Conservation (phyloP, 2,113 vertebrate species). For the Salvator merianae region DNA sequence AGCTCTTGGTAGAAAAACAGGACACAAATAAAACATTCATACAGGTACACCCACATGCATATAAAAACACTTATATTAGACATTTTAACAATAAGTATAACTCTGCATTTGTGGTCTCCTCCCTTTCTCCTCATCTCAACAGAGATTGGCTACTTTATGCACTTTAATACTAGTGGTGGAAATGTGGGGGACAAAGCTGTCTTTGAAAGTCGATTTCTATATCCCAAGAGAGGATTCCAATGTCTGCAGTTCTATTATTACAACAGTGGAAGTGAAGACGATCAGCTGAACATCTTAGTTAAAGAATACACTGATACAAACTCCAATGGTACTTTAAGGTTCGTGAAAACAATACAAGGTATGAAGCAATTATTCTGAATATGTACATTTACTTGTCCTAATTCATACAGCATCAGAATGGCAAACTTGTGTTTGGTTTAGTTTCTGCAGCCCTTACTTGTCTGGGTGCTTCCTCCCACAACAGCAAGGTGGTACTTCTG, state of each 20-base stretch:
- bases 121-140: conserved; percentile 37
- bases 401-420: too few species aligned
- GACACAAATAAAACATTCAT: neutral
- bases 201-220: conserved; percentile 86
- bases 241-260: conserved; percentile 93
- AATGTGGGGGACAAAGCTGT: conserved; percentile 64
- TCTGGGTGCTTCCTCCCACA: too few species aligned
- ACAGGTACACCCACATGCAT: too few species aligned
- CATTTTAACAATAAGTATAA: neutral
- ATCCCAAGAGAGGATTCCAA: conserved; percentile 86
- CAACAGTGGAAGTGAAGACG: conserved; percentile 73
- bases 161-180: conserved; percentile 77
- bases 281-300: conserved; percentile 78
- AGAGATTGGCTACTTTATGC: conserved; percentile 92
- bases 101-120: fast-evolving
- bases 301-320: conserved; percentile 76
- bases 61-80: neutral
- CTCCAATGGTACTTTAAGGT: conserved; percentile 71
- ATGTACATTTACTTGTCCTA: neutral
- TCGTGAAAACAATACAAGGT: conserved; percentile 81
- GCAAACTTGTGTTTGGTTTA: neutral
- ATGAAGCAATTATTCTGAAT: conserved; percentile 25
- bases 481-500: too few species aligned
- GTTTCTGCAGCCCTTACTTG: too few species aligned
- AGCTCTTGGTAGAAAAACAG: too few species aligned